A percentile compares a stretch with the other conserved stretches of the same genome.
These are phyloP conservation scores for Fundulus diaphanus DNA, from an alignment of 2,797 vertebrate species.

Conservation along the genomic window DNA sequence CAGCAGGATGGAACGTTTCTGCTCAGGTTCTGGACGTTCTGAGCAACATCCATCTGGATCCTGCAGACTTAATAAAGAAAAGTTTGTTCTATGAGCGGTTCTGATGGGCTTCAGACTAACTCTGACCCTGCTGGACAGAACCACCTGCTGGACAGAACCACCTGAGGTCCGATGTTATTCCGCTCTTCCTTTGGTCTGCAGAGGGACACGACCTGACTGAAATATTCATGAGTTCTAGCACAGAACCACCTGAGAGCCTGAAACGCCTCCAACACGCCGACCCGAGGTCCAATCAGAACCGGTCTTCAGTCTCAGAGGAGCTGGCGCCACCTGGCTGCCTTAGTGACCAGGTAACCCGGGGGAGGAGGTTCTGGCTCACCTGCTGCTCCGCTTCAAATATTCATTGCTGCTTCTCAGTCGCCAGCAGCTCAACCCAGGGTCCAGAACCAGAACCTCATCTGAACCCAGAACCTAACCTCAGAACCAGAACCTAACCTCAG, in stretches of 20 bases:
- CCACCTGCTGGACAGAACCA: neutral
- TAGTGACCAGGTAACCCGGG: slow-evolving; percentile 22
- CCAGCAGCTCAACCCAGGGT: neutral
- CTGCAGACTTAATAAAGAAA: no score
- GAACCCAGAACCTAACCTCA: no score
- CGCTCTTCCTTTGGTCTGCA: no score
- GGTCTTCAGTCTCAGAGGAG: slow-evolving; percentile 1
- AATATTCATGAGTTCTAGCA: slow-evolving; percentile 10
- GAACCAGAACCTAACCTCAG: no score
- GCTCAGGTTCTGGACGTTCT: neutral
- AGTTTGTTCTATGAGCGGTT: no score
- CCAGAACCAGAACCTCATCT: no score
- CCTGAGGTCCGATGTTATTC: no score
- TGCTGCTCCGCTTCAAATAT: slow-evolving; percentile 19
- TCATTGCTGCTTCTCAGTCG: neutral
- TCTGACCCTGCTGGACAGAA: neutral
- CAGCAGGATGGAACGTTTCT: neutral
- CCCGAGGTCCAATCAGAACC: slow-evolving; percentile 4
- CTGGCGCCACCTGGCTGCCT: slow-evolving; percentile 33
- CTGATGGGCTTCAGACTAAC: no score
- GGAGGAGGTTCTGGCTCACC: slow-evolving; percentile 16
- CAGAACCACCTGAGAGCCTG: neutral
- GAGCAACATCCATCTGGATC: no score
- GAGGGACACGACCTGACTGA: neutral
- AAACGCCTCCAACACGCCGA: no score